Percentiles rank a stretch among this genome's conserved stretches.
These are phyloP conservation scores for Apodemus speciosus DNA, from an alignment of 2,113 vertebrate species.

Conservation along the genomic window DNA sequence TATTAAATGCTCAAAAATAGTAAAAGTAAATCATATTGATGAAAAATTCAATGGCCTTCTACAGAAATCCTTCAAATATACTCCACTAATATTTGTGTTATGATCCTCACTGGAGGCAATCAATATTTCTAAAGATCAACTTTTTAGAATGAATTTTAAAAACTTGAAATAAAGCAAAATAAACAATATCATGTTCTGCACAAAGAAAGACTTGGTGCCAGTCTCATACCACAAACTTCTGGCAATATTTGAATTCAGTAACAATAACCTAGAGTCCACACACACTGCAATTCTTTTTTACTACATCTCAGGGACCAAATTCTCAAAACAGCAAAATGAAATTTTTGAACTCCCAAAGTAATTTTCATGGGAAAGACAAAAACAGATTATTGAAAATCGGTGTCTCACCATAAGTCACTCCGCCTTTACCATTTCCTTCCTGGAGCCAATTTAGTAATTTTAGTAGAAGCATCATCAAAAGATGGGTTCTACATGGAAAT, in stretches of 20 bases:
- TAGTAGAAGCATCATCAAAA: not conserved
- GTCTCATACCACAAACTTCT: not conserved
- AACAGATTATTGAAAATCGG: not conserved
- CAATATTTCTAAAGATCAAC: not conserved
- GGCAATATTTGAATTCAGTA: not conserved
- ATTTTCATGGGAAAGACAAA: not conserved
- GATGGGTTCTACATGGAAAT: not conserved
- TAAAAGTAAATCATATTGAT: not conserved
- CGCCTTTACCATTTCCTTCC: not conserved
- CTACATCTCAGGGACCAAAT: not conserved
- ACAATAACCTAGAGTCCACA: not conserved
- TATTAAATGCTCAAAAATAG: not conserved
- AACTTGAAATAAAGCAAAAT: not conserved
- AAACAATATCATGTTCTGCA: not conserved
- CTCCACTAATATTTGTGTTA: constrained; percentile 3
- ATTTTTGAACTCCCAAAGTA: not conserved
- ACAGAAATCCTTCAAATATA: not conserved
- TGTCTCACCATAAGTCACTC: not conserved
- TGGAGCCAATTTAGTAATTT: not conserved
- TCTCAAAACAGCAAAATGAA: not conserved
- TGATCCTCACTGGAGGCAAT: not conserved
- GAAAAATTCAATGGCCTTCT: not conserved
- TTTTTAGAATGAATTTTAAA: constrained; percentile 31
- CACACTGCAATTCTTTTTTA: not conserved
- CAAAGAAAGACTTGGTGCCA: not conserved